These are phyloP conservation scores for Helarctos malayanus DNA, from an alignment of 2,797 vertebrate genomes.

Conservation along the genomic window DNA sequence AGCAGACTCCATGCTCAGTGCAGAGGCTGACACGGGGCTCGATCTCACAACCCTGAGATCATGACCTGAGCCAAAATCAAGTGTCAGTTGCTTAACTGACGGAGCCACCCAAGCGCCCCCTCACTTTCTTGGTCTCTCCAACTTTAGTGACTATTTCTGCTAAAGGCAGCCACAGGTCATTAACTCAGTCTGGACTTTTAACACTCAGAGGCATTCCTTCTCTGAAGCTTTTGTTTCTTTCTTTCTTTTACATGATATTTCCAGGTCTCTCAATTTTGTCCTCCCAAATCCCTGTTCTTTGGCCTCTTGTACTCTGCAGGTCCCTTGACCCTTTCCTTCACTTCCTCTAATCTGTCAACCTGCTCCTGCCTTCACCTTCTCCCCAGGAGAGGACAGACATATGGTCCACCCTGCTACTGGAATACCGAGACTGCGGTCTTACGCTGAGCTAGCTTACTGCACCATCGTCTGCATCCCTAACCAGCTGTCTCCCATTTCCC, in stretches of 20 bases:
- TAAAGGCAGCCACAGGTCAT: background rate
- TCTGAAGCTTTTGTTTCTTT: background rate
- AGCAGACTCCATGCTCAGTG: background rate
- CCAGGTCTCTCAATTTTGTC: background rate
- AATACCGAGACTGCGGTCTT: background rate
- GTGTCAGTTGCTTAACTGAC: background rate
- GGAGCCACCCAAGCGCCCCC: background rate
- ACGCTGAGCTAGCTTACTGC: background rate
- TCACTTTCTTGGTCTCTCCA: background rate
- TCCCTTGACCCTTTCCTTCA: background rate
- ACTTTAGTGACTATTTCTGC: background rate
- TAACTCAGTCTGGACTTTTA: background rate
- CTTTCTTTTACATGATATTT: background rate
- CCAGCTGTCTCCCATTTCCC: background rate
- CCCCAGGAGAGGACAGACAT: background rate
- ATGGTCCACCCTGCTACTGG: background rate
- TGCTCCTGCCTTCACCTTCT: background rate
- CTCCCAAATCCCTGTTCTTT: background rate
- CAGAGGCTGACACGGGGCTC: background rate
- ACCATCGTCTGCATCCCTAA: background rate
- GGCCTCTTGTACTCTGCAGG: background rate
- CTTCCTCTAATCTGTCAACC: background rate
- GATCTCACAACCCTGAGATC: background rate
- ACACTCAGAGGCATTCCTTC: background rate
- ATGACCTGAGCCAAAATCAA: background rate